Conservation (phyloP, 2,113 vertebrate genomes). For the Hydropotes inermis region DNA sequence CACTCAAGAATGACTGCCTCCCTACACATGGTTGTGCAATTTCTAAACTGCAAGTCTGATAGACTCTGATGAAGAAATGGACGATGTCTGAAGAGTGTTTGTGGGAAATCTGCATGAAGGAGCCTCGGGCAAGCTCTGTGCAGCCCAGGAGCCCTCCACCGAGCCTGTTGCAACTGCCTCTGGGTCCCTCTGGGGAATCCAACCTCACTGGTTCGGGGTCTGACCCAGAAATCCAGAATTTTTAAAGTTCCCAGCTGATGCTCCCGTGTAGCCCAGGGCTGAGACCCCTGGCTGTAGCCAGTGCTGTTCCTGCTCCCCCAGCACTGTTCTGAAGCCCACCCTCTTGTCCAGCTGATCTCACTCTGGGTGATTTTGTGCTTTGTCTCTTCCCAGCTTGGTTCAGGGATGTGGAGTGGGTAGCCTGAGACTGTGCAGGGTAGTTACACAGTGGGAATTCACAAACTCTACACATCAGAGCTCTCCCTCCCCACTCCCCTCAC, state of each 20-base stretch:
- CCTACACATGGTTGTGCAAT: not conserved
- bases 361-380: not conserved
- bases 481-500: accelerated
- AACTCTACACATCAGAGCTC: not conserved
- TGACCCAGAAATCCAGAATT: not conserved
- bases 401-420: not conserved
- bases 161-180: not conserved
- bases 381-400: not conserved
- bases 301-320: not conserved
- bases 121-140: not conserved
- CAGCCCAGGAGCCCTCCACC: not conserved
- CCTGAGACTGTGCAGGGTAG: not conserved
- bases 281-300: not conserved
- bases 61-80: constrained; percentile 63
- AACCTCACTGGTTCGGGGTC: not conserved
- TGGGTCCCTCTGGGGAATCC: no score
- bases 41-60: not conserved
- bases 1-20: not conserved
- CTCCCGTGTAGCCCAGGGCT: no score
- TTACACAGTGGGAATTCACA: not conserved
- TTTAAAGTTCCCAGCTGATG: not conserved
- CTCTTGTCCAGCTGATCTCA: accelerated
- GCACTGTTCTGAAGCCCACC: no score
- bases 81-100: constrained; percentile 56
- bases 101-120: constrained; percentile 54